Percentiles rank a stretch among this genome's conserved stretches.
Evolutionary conservation across 30 jellyfish, hydroid and myxozoan species (phyloP).

Genomic region (Cassiopea xamachana): DNA sequence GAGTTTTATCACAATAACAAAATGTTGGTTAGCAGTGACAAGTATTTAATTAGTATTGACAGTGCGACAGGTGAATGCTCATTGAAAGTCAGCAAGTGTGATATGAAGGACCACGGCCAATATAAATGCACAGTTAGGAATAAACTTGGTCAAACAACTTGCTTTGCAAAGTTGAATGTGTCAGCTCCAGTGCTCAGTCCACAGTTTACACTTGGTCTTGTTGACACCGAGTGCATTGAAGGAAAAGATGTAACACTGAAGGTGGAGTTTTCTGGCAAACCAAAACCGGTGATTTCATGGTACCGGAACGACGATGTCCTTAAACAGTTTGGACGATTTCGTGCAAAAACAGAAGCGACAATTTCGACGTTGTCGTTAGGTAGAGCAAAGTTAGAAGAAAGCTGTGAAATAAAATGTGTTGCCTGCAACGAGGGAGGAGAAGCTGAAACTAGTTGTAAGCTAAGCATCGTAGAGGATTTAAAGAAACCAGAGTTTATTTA

Average conservation of each 20-base stretch:
- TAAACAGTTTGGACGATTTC: constrained; percentile 79
- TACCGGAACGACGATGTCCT: constrained; percentile 70
- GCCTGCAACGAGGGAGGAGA: constrained; percentile 88
- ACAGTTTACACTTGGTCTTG: constrained; percentile 61
- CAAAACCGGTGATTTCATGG: constrained; percentile 94
- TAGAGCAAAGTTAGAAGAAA: constrained; percentile 73
- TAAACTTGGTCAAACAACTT: constrained; percentile 76
- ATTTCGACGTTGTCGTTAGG: constrained; percentile 60
- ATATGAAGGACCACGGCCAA: constrained; percentile 74
- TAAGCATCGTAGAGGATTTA: constrained; percentile 74
- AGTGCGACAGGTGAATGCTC: constrained; percentile 42
- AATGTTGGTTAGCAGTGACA: constrained; percentile 59
- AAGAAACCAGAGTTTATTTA: constrained; percentile 75
- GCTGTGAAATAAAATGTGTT: constrained; percentile 76
- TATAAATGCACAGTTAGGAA: constrained; percentile 87
- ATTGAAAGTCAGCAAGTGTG: constrained; percentile 46
- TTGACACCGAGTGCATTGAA: constrained; percentile 72
- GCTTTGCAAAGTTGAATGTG: constrained; percentile 70
- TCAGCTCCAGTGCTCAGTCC: constrained; percentile 86
- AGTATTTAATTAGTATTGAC: constrained; percentile 10
- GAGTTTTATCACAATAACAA: constrained; percentile 81
- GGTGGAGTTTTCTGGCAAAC: constrained; percentile 91
- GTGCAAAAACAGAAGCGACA: constrained; percentile 70
- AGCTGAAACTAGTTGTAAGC: constrained; percentile 60
- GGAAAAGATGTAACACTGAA: constrained; percentile 74